Percentiles rank a stretch among this genome's conserved stretches.
Evolutionary conservation across 2,888 invertebrate species (phyloP).

Genomic region (Dasysyrphus tricinctus): DNA sequence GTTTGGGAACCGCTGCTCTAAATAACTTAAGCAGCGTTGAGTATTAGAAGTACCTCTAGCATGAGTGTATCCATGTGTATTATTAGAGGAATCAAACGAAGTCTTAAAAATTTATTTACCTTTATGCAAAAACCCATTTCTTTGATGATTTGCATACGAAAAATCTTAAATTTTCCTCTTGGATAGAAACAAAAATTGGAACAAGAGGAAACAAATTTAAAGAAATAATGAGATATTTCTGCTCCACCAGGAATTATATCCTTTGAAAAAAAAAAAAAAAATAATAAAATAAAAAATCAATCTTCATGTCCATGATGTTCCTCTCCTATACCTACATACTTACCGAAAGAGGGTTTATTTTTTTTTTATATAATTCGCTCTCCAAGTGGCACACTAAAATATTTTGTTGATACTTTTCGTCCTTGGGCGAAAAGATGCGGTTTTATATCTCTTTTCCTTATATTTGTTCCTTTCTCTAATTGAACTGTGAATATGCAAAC

Average conservation of each 20-base stretch:
- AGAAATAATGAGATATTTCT: constrained; percentile 1
- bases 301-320: neutral
- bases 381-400: constrained; percentile 15
- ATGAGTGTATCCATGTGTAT: too few species aligned
- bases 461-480: constrained; percentile 47
- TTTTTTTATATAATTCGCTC: neutral
- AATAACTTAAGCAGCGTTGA: too few species aligned
- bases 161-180: too few species aligned
- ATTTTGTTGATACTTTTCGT: constrained; percentile 34
- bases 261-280: neutral
- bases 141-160: too few species aligned
- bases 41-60: too few species aligned
- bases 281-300: neutral
- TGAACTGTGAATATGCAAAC: constrained; percentile 64
- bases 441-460: neutral
- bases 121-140: too few species aligned
- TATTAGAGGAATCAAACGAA: too few species aligned
- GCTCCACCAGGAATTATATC: constrained; percentile 1
- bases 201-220: neutral
- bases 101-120: too few species aligned
- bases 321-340: neutral
- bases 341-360: neutral
- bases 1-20: too few species aligned
- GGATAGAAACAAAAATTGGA: neutral
- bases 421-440: constrained; percentile 31